Base-by-base conservation (phyloP, 1,140 invertebrate species). In the Drosophila nasuta region DNA sequence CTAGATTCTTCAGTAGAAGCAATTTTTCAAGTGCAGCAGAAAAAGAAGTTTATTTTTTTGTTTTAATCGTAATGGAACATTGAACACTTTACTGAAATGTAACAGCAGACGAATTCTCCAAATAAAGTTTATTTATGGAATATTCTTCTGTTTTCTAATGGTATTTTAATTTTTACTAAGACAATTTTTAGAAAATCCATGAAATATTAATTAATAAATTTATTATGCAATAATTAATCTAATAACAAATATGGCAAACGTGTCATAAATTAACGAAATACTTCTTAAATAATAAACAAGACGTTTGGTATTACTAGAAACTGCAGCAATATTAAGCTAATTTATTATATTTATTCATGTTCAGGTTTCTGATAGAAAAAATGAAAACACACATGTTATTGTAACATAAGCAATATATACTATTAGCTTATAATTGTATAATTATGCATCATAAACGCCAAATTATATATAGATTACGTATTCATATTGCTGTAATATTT, bases 291-390 rank as follows among this genome's bases (percentile, higher is more conserved):
- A 38, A 38, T 38, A 11, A 38, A 30, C 17, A 25, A 20, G 49
- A 49, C 17, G 45, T 48, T 33, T 33, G 28, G 30, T 33, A 49
- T 64, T 48, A 45, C 8, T 48, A 20, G 13, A 59, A 52, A 65
- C 41, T 51, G 38, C 63, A 59, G 70, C 63, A 73, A 68, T 45
- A 54, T 52, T 43, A n/a, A 41, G 30, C 41, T 58, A 43, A 58
- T 41, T 63, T 52, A 60, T 28, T 28, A 15, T 20, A 43, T 58
- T 20, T 33, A 43, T 66, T 43, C 5, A 33, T 41, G 38, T 17
- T 67, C 28, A 52, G 70, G 52, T 67, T 67, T 73, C 54, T 35
- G 46, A 52, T 67, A 58, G 30, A 20, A 20, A 25, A 25, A 25
- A 25, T 25, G 20, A 20, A 11, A 64, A 41, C 38, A 38, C 41